Evolutionary conservation across 1,140 invertebrate genomes (phyloP), one percentile per base, ranked within the genome.

Genomic region (Harpegnathos saltator): DNA sequence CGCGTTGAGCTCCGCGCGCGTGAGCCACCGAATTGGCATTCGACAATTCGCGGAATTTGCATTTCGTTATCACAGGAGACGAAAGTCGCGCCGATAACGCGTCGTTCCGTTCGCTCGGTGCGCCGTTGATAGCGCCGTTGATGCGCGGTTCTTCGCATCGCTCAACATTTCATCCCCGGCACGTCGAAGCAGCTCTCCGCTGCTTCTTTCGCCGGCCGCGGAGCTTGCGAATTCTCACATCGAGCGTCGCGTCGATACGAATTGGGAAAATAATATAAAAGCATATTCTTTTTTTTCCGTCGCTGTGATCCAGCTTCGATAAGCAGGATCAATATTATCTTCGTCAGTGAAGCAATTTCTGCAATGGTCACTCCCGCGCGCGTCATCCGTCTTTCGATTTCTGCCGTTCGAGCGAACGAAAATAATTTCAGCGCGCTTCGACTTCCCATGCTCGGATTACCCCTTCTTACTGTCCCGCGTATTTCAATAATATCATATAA

Each of bases 311-410:
- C 29, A 19, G 12, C 50, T 63, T 14, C 24, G 44, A 75, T 61
- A 62, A 75, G 38, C n/a, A 54, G 38, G 61, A 75, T 75, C 44
- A 63, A 75, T 75, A 75, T 75, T 75, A 50, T 62, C 38, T 48
- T 17, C n/a, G 38, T 19, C 15, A 14, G 14, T 0, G 3, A 61
- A 12, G 14, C 50, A 68, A 63, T 65, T 52, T 19, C 12, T 65
- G 4, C 24, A 63, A 11, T n/a, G n/a, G 44, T 63, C 63, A 75
- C 33, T 7, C 22, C n/a, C 17, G 12, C 14, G 68, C n/a, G 38
- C 3, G 14, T 17, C 24, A 1, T 24, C 3, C 15, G 3, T 9
- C 12, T 22, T 22, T 17, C 44, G 66, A 29, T 65, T 52, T 3
- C 14, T 24, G 9, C 61, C 24, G 17, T 50, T 29, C 29, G 59